Conservation (phyloP, 2,888 invertebrate genomes). For the Tupiocoris notatus region DNA sequence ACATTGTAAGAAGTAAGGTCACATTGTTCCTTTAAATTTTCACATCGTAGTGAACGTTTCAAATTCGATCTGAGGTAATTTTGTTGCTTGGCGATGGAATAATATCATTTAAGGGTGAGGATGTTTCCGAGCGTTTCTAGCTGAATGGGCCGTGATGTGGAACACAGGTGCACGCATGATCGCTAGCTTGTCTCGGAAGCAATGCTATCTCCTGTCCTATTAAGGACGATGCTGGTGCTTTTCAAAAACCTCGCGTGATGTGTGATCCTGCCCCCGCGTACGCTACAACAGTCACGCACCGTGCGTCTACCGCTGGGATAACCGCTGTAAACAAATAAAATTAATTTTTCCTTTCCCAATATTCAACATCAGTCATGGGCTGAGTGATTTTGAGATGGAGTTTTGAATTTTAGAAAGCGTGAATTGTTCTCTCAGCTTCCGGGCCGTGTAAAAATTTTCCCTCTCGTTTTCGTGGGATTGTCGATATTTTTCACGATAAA, state of each 20-base stretch:
- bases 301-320: neutral
- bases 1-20: too few species aligned
- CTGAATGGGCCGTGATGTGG: neutral
- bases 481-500: too few species aligned
- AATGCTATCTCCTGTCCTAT: neutral
- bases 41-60: too few species aligned
- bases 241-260: neutral
- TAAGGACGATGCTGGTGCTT: neutral
- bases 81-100: neutral
- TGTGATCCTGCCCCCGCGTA: neutral
- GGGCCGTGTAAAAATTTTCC: too few species aligned
- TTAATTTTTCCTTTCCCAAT: neutral
- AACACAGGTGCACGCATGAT: neutral
- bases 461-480: too few species aligned
- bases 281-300: neutral
- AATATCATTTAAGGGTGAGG: neutral
- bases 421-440: too few species aligned
- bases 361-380: too few species aligned
- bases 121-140: neutral
- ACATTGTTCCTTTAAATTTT: too few species aligned
- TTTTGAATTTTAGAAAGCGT: too few species aligned
- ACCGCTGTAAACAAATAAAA: neutral
- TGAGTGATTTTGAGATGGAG: too few species aligned
- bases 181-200: too few species aligned
- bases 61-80: too few species aligned